Base-by-base conservation (phyloP, 2,888 invertebrate genomes). In the Pristionchus fissidentatus region DNA sequence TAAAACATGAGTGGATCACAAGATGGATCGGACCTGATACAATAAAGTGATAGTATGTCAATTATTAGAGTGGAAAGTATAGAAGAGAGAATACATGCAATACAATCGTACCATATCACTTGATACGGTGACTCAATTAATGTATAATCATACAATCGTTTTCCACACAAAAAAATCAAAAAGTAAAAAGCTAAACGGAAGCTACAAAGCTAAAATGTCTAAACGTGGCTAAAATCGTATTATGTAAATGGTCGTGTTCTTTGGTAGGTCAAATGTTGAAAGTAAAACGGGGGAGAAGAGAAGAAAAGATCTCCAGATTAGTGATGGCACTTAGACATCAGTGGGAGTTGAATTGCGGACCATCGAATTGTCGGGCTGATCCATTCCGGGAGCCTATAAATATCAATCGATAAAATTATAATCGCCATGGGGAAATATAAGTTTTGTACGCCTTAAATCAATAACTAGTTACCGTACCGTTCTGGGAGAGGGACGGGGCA, bases 401-500 rank as follows among this genome's bases (percentile, higher is more conserved):
- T 38, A 19, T 3, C 32, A 29, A 15, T 57, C 29, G 38, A n/a
- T 35, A 19, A n/a, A n/a, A n/a, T n/a, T n/a, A n/a, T n/a, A n/a
- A 10, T 49, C 52, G 13, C 52, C 19, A 49, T 49, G 10, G 13
- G 13, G 13, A 15, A 19, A 15, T 49, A 10, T 49, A 10, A 15
- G 13, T 49, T 19, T 15, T 19, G n/a, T n/a, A n/a, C n/a, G n/a
- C n/a, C n/a, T 29, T 75, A 43, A 49, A 73, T 73, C 29, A 22
- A 75, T 32, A 49, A 38, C 29, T 22, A 49, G 32, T 26, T 78
- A 52, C 49, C 26, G 73, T 73, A 73, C 15, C 29, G 75, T 77
- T 77, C 75, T 77, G 38, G 79, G 79, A 35, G 79, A 79, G 57
- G 79, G 79, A 79, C 79, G 79, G 26, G 79, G 79, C 38, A 79